These are phyloP conservation scores for Tyto alba DNA, from an alignment of 2,113 vertebrate genomes.

Conservation along the genomic window DNA sequence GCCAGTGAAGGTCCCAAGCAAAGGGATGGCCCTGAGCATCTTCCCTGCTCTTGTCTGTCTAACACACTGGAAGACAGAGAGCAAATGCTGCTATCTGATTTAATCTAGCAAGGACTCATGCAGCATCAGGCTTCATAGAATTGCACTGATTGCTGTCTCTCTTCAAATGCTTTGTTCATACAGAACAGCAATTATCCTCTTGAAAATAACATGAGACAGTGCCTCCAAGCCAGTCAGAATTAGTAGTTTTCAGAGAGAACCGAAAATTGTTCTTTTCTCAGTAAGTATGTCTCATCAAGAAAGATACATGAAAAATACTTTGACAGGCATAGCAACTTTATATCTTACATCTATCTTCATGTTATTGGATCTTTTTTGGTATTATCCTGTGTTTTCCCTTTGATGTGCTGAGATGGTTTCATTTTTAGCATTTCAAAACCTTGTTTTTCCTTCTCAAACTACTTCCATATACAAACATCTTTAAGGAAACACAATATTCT, in stretches of 20 bases:
- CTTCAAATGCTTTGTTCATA: not conserved
- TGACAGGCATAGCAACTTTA: not conserved
- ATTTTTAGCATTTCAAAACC: not conserved
- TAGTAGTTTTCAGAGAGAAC: not conserved
- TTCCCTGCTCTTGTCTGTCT: not conserved
- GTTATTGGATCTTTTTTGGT: not conserved
- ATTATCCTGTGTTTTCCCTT: not conserved
- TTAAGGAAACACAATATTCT: not conserved
- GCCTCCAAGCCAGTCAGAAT: not conserved
- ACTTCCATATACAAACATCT: not conserved
- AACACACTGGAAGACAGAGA: not conserved
- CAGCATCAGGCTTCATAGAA: not conserved
- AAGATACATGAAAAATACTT: not conserved
- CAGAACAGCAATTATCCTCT: not conserved
- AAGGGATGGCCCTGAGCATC: not conserved
- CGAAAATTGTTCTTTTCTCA: not conserved
- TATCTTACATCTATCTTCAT: not conserved
- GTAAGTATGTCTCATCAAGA: not conserved
- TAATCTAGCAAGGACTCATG: not conserved
- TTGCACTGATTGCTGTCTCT: not conserved
- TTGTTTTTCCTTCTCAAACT: not conserved
- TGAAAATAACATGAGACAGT: not conserved
- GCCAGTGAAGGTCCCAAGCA: not conserved
- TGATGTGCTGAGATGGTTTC: not conserved
- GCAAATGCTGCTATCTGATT: not conserved